Base-by-base conservation (phyloP, 1,140 invertebrate species). In the Drosophila mojavensis region DNA sequence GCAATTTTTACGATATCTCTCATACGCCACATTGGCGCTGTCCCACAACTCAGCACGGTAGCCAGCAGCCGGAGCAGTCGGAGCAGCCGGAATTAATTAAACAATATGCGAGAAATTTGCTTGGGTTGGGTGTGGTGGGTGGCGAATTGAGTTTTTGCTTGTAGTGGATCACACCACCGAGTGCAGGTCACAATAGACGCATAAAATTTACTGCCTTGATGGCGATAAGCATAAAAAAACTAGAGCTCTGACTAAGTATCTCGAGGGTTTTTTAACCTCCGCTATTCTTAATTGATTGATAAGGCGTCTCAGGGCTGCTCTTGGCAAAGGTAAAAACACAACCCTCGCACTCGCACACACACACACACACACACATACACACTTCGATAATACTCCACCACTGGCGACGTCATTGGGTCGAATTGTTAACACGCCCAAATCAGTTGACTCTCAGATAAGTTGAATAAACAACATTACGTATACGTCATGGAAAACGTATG, bases 61-160 rank as follows among this genome's bases (percentile, higher is more conserved):
- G 82, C 61, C 50, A 56, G 64, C 68, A 11, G 45, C 41, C 36
- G 20, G n/a, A 39, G 59, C 24, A 24, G 66, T n/a, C n/a, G n/a
- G n/a, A n/a, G n/a, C n/a, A n/a, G n/a, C 66, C 20, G 20, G 71
- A 81, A 88, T 91, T 88, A 86, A 90, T 86, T 90, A 79, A 79
- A 70, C 65, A 76, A 81, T 79, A 89, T 53, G 54, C 51, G 53
- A 43, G 43, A 67, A 71, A 65, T 60, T 73, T 68, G 51, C 15
- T 61, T 50, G 33, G 28, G 26, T 13, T 56, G 63, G 60, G 4
- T 15, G 30, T 51, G 20, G 54, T 50, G n/a, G 41, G 54, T 13
- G 41, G 41, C 4, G n/a, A 45, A 39, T 11, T 11, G 6, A 33
- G 30, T 33, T 33, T 33, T 7, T 33, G 30, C 30, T 9, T 33